Evolutionary conservation across 2,888 invertebrate genomes (phyloP).

Genomic region (Vesta saturnalis): DNA sequence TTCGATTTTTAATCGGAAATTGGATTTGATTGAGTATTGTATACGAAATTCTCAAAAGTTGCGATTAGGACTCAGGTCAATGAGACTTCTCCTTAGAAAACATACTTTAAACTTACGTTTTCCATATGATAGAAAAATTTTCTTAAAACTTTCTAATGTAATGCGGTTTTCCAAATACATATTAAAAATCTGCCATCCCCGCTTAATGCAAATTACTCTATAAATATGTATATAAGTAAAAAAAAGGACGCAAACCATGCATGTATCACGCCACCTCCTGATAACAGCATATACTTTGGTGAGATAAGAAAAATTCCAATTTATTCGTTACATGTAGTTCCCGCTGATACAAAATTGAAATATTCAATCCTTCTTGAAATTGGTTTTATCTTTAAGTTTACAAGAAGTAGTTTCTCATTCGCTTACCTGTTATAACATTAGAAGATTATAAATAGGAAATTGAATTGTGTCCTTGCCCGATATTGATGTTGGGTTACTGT

Average conservation of each 20-base stretch:
- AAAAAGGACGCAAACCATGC: background rate
- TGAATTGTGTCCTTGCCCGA: too few species aligned
- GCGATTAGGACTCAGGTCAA: too few species aligned
- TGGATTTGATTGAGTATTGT: too few species aligned
- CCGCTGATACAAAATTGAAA: background rate
- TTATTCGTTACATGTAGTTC: background rate
- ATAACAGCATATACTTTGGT: background rate
- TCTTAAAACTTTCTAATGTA: background rate
- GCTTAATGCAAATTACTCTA: background rate
- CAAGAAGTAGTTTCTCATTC: too few species aligned
- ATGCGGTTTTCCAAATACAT: background rate
- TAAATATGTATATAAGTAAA: slow-evolving; percentile 14
- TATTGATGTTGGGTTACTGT: too few species aligned
- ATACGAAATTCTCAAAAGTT: too few species aligned
- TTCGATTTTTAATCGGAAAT: too few species aligned
- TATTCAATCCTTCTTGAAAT: background rate
- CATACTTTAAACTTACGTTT: too few species aligned
- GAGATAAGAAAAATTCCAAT: slow-evolving; percentile 9
- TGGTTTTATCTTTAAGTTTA: background rate
- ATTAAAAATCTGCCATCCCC: background rate
- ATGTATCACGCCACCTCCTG: slow-evolving; percentile 3
- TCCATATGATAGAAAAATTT: background rate
- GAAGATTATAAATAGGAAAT: too few species aligned
- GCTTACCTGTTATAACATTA: too few species aligned
- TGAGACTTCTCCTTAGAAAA: too few species aligned